Evolutionary conservation across 2,113 vertebrate species (phyloP).

Genomic region (Stegastes partitus): DNA sequence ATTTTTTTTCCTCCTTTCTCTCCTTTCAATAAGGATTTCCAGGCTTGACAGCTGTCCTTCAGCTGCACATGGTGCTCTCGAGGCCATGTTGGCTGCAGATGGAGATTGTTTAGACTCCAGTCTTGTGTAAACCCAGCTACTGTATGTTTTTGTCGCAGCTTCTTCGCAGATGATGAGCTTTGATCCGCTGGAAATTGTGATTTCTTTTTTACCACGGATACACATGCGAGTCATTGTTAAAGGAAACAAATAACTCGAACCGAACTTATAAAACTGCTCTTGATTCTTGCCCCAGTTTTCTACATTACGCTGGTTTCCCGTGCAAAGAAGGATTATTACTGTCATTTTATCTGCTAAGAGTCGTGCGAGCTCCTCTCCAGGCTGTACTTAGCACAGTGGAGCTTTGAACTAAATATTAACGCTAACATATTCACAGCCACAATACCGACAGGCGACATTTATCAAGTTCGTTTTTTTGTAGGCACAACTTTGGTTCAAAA

Average conservation of each 20-base stretch:
- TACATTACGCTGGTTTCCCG: too few relatives aligned
- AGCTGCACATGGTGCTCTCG: conserved; percentile 22
- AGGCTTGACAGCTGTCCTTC: conserved; percentile 61
- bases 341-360: neutral
- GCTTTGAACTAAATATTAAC: neutral
- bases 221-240: too few relatives aligned
- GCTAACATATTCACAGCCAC: neutral
- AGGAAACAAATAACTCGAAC: too few relatives aligned
- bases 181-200: neutral
- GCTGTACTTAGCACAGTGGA: neutral
- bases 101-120: conserved; percentile 26
- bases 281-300: too few relatives aligned
- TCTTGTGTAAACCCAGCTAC: conserved; percentile 37
- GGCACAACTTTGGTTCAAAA: too few relatives aligned
- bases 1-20: neutral
- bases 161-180: neutral
- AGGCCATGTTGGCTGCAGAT: conserved; percentile 25
- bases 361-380: neutral
- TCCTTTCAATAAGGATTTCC: conserved; percentile 29
- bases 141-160: conserved; percentile 15
- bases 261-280: neutral
- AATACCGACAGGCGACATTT: neutral
- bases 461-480: neutral
- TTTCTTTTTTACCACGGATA: neutral
- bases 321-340: neutral